Evolutionary conservation across 30 jellyfish, hydroid and myxozoan species (phyloP).

Genomic region (Hydractinia echinata): DNA sequence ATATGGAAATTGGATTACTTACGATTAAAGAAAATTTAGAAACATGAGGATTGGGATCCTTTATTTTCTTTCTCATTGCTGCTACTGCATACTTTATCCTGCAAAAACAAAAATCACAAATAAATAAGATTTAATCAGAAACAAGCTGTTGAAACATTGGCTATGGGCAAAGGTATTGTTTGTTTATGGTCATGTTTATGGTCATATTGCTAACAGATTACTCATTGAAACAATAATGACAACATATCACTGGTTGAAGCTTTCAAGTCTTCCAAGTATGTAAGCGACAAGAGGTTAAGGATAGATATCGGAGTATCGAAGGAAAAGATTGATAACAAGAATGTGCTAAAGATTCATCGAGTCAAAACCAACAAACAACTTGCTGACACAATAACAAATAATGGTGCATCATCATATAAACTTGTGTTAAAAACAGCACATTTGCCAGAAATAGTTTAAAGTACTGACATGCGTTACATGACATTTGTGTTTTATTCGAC

Average conservation of each 20-base stretch:
- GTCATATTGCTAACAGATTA: background rate
- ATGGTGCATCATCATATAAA: constrained; percentile 1
- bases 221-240: background rate
- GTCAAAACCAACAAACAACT: constrained; percentile 6
- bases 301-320: too few species aligned
- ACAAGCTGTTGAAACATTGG: background rate
- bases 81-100: constrained; percentile 86
- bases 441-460: background rate
- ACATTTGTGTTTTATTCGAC: background rate
- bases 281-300: background rate
- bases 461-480: background rate
- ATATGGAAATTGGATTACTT: constrained; percentile 10
- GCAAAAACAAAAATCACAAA: background rate
- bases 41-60: constrained; percentile 81
- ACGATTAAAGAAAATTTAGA: constrained; percentile 75
- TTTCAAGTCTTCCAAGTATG: constrained; percentile 3
- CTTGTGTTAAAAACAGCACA: background rate
- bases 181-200: background rate
- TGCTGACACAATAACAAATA: background rate
- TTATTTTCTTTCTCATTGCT: constrained; percentile 51
- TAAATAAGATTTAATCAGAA: background rate
- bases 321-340: background rate
- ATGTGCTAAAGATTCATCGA: background rate
- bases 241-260: background rate
- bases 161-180: too few species aligned